Conservation (phyloP, 2,113 vertebrate species). For the Etia nguti region DNA sequence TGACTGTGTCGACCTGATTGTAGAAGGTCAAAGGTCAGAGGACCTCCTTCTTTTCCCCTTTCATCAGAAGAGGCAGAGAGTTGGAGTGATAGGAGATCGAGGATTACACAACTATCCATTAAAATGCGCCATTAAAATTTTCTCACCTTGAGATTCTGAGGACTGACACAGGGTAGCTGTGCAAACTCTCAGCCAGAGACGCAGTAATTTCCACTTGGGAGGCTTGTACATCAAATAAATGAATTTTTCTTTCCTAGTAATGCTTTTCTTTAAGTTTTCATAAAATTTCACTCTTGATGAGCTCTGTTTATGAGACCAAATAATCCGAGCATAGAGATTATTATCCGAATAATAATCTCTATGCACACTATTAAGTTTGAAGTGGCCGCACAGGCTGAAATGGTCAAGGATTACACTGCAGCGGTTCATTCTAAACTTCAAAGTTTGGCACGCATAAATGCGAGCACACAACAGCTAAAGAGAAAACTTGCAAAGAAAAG, state of each 20-base stretch:
- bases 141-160: neutral
- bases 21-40: slow-evolving; percentile 26
- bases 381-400: neutral
- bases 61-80: neutral
- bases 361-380: neutral
- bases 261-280: neutral
- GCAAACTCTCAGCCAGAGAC: neutral
- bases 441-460: neutral
- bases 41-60: neutral
- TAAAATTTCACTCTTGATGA: neutral
- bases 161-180: neutral
- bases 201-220: neutral
- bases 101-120: neutral
- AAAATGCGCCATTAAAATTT: neutral
- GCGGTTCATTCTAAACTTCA: neutral
- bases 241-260: neutral
- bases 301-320: neutral
- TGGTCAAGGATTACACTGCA: neutral
- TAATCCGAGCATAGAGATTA: neutral
- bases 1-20: neutral
- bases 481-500: neutral
- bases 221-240: neutral
- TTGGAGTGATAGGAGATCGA: neutral
- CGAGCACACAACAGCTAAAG: neutral
- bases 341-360: no score